Evolutionary conservation across 2,797 vertebrate species (phyloP).

Genomic region (Neosilurus hyrtlii): DNA sequence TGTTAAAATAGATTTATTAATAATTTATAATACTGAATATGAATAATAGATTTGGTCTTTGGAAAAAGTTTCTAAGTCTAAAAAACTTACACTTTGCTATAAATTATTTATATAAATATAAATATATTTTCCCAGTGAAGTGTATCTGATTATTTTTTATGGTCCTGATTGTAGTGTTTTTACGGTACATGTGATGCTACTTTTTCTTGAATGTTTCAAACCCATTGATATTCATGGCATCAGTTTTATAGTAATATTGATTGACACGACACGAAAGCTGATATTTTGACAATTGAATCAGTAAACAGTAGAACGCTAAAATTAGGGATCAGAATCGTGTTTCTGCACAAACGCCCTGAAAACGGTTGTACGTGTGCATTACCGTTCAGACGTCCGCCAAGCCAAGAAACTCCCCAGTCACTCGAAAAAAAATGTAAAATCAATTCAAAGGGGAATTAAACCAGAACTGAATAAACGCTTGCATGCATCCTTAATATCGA

Average conservation of each 20-base stretch:
- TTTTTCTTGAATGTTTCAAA: neutral
- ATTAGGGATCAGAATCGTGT: neutral
- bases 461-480: too few relatives aligned
- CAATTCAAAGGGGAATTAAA: too few relatives aligned
- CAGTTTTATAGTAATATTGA: constrained; percentile 12
- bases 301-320: neutral
- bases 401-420: too few relatives aligned
- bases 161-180: too few relatives aligned
- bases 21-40: too few relatives aligned
- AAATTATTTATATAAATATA: neutral
- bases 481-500: too few relatives aligned
- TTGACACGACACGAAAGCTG: neutral
- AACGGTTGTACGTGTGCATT: neutral
- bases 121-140: neutral
- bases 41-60: neutral
- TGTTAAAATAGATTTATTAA: too few relatives aligned
- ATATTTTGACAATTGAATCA: neutral
- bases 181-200: too few relatives aligned
- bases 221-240: constrained; percentile 18
- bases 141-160: too few relatives aligned
- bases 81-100: neutral
- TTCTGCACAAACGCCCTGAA: neutral
- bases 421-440: too few relatives aligned
- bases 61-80: neutral
- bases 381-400: too few relatives aligned